A percentile compares a stretch with the other conserved stretches of the same genome.
phyloP scores from a whole-genome alignment of 2,113 vertebrate genomes.

The Garra rufa region DNA sequence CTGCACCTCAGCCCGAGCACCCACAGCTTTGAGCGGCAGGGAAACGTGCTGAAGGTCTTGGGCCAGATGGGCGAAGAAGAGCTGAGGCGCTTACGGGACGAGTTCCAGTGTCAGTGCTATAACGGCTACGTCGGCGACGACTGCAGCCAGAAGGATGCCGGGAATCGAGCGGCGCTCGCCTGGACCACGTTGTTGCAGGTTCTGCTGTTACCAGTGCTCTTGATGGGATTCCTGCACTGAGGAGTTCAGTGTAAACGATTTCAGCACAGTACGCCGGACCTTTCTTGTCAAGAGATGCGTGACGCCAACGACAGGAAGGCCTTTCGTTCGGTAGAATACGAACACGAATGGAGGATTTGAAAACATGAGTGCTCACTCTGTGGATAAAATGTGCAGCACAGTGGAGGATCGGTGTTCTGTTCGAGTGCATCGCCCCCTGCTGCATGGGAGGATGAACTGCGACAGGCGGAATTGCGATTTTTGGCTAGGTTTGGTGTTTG shows the following conservation, averaged over 20 bases:
- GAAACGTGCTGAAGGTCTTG: constrained; percentile 59
- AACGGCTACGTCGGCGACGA: constrained; percentile 77
- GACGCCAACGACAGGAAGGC: too few species aligned
- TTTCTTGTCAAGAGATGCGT: not conserved
- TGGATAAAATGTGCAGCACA: not conserved
- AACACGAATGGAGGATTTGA: not conserved
- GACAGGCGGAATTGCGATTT: not conserved
- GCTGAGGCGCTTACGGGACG: constrained; percentile 62
- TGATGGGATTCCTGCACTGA: constrained; percentile 70
- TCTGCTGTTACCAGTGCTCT: constrained; percentile 66
- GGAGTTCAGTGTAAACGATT: not conserved
- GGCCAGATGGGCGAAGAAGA: constrained; percentile 64
- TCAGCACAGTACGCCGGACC: not conserved
- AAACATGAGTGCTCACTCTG: not conserved
- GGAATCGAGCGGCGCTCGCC: constrained; percentile 64
- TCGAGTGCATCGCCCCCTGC: constrained; percentile 10
- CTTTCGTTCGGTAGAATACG: not conserved
- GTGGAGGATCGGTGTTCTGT: not conserved
- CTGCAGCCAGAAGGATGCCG: constrained; percentile 67
- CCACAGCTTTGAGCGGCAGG: constrained; percentile 74
- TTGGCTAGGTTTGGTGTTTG: not conserved
- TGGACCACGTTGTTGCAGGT: constrained; percentile 41
- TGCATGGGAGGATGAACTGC: constrained; percentile 37
- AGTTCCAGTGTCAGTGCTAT: constrained; percentile 92
- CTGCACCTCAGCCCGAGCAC: constrained; percentile 81